Conservation (phyloP, 37 sponge, comb jelly and placozoan genomes). For the Halisarca cf. caerulea region DNA sequence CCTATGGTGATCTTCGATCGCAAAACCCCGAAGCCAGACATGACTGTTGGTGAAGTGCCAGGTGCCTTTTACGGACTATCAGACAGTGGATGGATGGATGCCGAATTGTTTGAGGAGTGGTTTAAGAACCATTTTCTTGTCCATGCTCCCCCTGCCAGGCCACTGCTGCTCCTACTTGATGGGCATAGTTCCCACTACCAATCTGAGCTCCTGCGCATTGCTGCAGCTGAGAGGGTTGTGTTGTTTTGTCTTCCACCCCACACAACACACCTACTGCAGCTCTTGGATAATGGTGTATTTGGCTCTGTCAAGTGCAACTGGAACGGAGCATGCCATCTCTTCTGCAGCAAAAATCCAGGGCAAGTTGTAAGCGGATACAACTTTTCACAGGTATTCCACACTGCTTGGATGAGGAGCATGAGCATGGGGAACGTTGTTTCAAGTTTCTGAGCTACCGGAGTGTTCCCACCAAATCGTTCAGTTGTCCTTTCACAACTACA, state of each 20-base stretch:
- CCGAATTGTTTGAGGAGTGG: slow-evolving; percentile 28
- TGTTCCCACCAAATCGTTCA: background rate
- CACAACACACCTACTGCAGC: slow-evolving; percentile 43
- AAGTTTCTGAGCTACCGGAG: background rate
- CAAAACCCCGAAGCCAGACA: background rate
- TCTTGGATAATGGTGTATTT: slow-evolving; percentile 34
- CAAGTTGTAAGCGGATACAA: slow-evolving; percentile 15
- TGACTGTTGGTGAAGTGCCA: slow-evolving; percentile 28
- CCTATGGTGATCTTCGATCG: slow-evolving; percentile 25
- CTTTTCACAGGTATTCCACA: slow-evolving; percentile 9
- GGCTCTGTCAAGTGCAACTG: slow-evolving; percentile 32
- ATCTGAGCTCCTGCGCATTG: background rate
- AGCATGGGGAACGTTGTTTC: background rate
- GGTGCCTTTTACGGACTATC: slow-evolving; percentile 3
- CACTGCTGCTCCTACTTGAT: slow-evolving; percentile 34
- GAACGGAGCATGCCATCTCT: slow-evolving; percentile 29
- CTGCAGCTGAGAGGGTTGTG: background rate
- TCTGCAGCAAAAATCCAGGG: slow-evolving; percentile 4
- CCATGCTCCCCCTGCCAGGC: slow-evolving; percentile 33
- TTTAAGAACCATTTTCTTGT: slow-evolving; percentile 33
- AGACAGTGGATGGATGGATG: slow-evolving; percentile 44
- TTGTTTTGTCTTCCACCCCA: slow-evolving; percentile 28
- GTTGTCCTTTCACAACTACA: slow-evolving; percentile 16
- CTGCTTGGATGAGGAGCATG: slow-evolving; percentile 6
- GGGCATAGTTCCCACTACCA: slow-evolving; percentile 43